phyloP scores from a whole-genome alignment of 2,797 vertebrate genomes.

The Paramormyrops hopkinsi region DNA sequence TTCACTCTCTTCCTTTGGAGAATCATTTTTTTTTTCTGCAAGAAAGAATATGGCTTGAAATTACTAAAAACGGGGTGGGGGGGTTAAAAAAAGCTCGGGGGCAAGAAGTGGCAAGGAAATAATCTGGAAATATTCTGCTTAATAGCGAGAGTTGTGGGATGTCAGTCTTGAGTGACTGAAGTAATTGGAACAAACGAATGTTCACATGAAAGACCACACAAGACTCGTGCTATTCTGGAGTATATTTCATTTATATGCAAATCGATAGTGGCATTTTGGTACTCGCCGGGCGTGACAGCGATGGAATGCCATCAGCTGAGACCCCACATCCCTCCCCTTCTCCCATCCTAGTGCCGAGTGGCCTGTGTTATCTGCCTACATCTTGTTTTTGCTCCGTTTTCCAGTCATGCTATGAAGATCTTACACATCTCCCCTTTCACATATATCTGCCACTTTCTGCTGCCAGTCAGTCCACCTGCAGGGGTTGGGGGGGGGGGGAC shows the following conservation, averaged over 20 bases:
- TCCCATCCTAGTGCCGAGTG: constrained; percentile 36
- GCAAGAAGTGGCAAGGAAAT: background rate
- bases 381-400: constrained; percentile 1
- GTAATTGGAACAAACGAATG: constrained; percentile 26
- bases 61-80: background rate
- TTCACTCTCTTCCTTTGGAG: background rate
- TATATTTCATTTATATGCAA: constrained; percentile 52
- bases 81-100: background rate
- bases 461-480: background rate
- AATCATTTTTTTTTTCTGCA: background rate
- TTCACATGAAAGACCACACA: background rate
- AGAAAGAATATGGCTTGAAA: background rate
- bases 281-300: constrained; percentile 39
- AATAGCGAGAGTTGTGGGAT: constrained; percentile 22
- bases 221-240: constrained; percentile 4
- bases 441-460: background rate
- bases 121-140: constrained; percentile 25
- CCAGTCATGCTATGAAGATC: background rate
- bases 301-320: constrained; percentile 45
- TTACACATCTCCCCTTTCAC: background rate
- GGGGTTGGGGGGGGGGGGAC: background rate
- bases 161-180: constrained; percentile 30
- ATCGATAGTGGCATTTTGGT: constrained; percentile 54
- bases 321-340: constrained; percentile 12
- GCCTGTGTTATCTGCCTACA: constrained; percentile 30